phyloP scores from a whole-genome alignment of 2,888 invertebrate species.

The Drosophila heteroneura region DNA sequence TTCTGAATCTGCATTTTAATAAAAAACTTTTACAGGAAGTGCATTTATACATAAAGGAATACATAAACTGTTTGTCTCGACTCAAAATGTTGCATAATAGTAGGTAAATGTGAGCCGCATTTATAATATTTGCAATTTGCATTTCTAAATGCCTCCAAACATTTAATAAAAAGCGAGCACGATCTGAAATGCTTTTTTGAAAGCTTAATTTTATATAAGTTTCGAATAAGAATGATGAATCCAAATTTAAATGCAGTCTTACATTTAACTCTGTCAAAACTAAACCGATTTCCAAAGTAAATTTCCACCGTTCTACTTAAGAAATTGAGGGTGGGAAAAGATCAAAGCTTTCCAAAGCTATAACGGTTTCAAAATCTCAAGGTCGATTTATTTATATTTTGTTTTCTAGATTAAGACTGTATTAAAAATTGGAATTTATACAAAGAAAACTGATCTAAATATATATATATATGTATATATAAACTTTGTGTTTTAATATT shows the following conservation, averaged over 20 bases:
- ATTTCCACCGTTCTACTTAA: neutral
- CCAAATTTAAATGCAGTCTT: neutral
- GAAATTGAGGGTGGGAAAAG: neutral
- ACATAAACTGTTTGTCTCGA: neutral
- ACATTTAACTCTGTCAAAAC: neutral
- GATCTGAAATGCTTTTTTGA: neutral
- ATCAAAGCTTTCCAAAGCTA: neutral
- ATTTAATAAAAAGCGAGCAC: no score
- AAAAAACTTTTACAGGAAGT: conserved; percentile 59
- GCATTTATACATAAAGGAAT: conserved; percentile 31
- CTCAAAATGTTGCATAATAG: conserved; percentile 39
- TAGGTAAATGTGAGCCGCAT: neutral
- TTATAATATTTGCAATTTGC: neutral
- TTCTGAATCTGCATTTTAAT: conserved; percentile 37
- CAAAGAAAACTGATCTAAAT: rapidly evolving
- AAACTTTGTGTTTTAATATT: neutral
- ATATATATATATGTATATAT: neutral
- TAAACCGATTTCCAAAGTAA: neutral
- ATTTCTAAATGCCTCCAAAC: no score
- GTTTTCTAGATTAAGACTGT: neutral
- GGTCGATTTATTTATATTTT: neutral
- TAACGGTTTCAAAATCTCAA: neutral
- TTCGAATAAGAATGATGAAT: neutral
- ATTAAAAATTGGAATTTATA: neutral
- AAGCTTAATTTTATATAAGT: neutral